Conservation (phyloP, 2,888 invertebrate genomes). For the Apamea crenata region DNA sequence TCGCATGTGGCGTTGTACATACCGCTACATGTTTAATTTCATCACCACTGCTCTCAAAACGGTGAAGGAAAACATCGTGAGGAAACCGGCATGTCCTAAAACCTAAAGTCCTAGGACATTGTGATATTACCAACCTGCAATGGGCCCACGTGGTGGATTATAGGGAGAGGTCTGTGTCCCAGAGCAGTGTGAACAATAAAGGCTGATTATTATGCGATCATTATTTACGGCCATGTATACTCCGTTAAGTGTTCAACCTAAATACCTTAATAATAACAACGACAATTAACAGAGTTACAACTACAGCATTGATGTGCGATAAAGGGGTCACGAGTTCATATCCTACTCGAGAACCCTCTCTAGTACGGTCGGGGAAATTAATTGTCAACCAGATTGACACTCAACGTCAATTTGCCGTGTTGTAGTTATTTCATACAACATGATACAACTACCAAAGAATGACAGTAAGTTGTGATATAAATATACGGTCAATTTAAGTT, state of each 20-base stretch:
- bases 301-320: slow-evolving; percentile 29
- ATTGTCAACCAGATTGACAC: not conserved
- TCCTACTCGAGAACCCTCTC: slow-evolving; percentile 34
- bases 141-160: too few relatives aligned
- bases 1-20: too few relatives aligned
- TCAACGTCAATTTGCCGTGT: not conserved
- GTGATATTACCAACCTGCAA: too few relatives aligned
- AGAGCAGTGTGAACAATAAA: too few relatives aligned
- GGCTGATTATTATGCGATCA: not conserved
- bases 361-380: not conserved
- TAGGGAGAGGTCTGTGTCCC: too few relatives aligned
- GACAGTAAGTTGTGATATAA: not conserved
- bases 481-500: not conserved
- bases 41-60: too few relatives aligned
- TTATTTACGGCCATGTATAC: too few relatives aligned
- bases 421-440: not conserved
- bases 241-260: not conserved
- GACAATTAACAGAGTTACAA: slow-evolving; percentile 19
- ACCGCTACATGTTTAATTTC: too few relatives aligned
- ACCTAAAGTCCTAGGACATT: too few relatives aligned
- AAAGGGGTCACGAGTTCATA: slow-evolving; percentile 53
- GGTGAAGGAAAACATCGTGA: too few relatives aligned
- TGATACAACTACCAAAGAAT: not conserved
- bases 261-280: slow-evolving; percentile 26
- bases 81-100: too few relatives aligned